Evolutionary conservation across 2,113 vertebrate species (phyloP), one percentile per base, ranked within the genome.

Genomic region (Sinosuthora webbiana): DNA sequence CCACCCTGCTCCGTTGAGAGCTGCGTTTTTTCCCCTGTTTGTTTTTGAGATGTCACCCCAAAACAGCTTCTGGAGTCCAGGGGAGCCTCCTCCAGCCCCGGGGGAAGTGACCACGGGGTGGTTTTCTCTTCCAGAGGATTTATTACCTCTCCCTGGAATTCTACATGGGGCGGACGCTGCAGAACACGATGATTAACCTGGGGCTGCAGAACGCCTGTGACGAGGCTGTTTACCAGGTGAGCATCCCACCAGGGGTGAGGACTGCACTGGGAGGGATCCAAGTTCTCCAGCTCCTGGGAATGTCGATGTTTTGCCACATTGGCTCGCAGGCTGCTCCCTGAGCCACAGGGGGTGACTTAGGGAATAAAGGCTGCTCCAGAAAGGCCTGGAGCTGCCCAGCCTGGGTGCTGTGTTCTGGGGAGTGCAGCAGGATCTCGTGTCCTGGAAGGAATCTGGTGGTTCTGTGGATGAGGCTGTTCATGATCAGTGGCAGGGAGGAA

Each of bases 91-190:
- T 52, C 7, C 4, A 3, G 13, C 60, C 37, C 24, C 0, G 7
- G 35, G 4, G 15, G 49, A 57, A 23, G 50, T 89, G 83, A 83
- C 55, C 15, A 3, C 3, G 10, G 35, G 17, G 3, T 55, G 50
- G 6, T 68, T 82, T 76, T 89, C 31, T 88, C 67, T 88, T 90
- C 39, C 90, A 99, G 99, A 98, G 99, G 93, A 98, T 99, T 49
- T 99, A 99, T 93, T 99, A 99, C 92, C 98, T 99, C 39, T 99
- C 99, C 52, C 97, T 99, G 98, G 99, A 99, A 95, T 99, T 99
- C 96, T 99, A 99, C 97, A 99, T 99, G 98, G 99, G 99, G 68
- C 94, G 99, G 68, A 98, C 99, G 0, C 98, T 99, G 56, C 99
- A 99, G 88, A 99, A 99, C 97, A 99, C 99, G 22, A 99, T 99